Evolutionary conservation across 2,888 invertebrate genomes (phyloP).

Genomic region (Leptodirus hochenwartii): DNA sequence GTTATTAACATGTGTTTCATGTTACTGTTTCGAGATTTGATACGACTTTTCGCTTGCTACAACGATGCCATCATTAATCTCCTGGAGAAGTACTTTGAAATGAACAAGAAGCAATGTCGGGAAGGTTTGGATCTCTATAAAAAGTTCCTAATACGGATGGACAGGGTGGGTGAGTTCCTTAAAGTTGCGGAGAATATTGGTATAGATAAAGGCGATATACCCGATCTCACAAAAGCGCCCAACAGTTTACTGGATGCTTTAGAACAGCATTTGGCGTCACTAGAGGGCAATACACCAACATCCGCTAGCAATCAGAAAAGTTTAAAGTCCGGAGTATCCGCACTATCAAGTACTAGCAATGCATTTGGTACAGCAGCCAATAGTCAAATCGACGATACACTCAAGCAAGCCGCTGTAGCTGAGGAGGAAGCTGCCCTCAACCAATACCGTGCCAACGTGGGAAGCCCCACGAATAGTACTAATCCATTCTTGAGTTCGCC

Average conservation of each 20-base stretch:
- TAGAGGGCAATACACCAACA: slow-evolving; percentile 88
- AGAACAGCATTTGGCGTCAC: slow-evolving; percentile 85
- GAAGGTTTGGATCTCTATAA: slow-evolving; percentile 98
- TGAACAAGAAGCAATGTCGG: slow-evolving; percentile 98
- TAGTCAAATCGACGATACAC: slow-evolving; percentile 63
- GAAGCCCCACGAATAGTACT: slow-evolving; percentile 55
- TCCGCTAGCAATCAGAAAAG: slow-evolving; percentile 76
- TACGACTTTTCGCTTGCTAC: slow-evolving; percentile 95
- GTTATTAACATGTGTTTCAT: slow-evolving; percentile 99
- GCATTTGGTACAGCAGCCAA: slow-evolving; percentile 79
- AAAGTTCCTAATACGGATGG: slow-evolving; percentile 97
- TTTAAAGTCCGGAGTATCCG: slow-evolving; percentile 77
- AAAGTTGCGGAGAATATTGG: slow-evolving; percentile 84
- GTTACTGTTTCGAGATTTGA: slow-evolving; percentile 96
- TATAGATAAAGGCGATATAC: slow-evolving; percentile 97
- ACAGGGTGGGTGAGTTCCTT: slow-evolving; percentile 95
- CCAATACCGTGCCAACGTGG: slow-evolving; percentile 81
- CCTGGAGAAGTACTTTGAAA: slow-evolving; percentile 98
- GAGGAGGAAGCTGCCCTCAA: slow-evolving; percentile 94
- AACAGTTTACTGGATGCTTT: slow-evolving; percentile 94
- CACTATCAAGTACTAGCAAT: slow-evolving; percentile 72
- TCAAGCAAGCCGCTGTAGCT: slow-evolving; percentile 75
- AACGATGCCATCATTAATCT: slow-evolving; percentile 99
- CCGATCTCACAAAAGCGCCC: slow-evolving; percentile 95
- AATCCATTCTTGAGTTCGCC: slow-evolving; percentile 75